Conservation (phyloP, 2,797 vertebrate species). For the Darevskia mixta region DNA sequence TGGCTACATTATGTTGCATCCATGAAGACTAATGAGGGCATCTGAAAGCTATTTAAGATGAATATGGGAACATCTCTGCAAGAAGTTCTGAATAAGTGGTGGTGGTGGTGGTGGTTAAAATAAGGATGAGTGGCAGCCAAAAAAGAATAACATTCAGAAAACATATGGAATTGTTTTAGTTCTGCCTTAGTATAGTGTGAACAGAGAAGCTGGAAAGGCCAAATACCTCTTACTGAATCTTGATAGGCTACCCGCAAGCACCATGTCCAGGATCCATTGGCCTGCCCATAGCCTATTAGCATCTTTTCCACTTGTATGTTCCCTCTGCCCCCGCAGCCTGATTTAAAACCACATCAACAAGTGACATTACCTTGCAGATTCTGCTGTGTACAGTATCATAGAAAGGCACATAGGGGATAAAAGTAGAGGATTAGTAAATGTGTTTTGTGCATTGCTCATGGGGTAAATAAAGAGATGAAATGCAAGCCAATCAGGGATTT, state of each 20-base stretch:
- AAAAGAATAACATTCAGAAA: not conserved
- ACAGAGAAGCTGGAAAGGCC: not conserved
- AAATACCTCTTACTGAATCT: not conserved
- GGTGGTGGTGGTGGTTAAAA: no score
- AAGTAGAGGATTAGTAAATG: not conserved
- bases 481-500: not conserved
- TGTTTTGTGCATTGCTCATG: not conserved
- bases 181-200: not conserved
- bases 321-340: not conserved
- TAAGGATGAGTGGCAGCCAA: not conserved
- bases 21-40: not conserved
- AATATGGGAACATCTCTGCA: no score
- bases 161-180: not conserved
- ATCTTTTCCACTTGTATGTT: not conserved
- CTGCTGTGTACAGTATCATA: not conserved
- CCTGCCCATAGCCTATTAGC: not conserved
- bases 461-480: conserved; percentile 28
- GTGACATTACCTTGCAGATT: not conserved
- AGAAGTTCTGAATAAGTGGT: no score
- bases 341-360: not conserved
- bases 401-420: not conserved
- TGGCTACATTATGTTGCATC: not conserved
- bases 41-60: not conserved
- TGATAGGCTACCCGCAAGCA: not conserved
- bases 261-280: fast-evolving